A percentile compares a stretch with the other conserved stretches of the same genome.
phyloP scores from a whole-genome alignment of 2,797 vertebrate genomes.

The Smutsia temminckii region DNA sequence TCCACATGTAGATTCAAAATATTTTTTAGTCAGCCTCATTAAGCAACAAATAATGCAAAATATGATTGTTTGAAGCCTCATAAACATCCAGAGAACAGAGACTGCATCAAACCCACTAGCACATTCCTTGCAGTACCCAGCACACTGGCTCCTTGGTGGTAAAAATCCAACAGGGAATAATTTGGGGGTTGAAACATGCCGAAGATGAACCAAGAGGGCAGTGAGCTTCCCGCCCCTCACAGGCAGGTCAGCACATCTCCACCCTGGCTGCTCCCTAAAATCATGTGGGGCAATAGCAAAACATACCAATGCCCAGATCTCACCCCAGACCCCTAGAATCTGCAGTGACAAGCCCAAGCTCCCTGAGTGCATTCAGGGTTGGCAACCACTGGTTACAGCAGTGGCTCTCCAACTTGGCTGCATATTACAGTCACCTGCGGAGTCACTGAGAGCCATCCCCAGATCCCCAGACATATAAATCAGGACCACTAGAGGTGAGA shows the following conservation, averaged over 20 bases:
- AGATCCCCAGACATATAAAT: background rate
- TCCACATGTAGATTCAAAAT: background rate
- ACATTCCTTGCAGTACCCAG: background rate
- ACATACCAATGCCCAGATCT: background rate
- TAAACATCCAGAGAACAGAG: background rate
- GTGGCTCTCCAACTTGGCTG: background rate
- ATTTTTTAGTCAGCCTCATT: background rate
- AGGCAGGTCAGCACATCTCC: background rate
- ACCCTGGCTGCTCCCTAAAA: background rate
- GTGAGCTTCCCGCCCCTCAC: background rate
- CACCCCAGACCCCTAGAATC: background rate
- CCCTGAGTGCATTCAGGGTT: background rate
- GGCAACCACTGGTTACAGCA: background rate
- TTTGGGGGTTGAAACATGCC: background rate
- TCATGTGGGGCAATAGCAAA: background rate
- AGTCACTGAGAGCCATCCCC: background rate
- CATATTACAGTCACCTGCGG: background rate
- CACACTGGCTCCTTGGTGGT: background rate
- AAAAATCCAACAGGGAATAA: background rate
- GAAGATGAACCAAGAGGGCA: background rate
- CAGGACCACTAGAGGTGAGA: background rate
- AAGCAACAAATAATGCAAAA: background rate
- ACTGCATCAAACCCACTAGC: background rate
- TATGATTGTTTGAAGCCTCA: background rate
- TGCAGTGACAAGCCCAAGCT: fast-evolving